Evolutionary conservation across 2,113 vertebrate genomes (phyloP), one percentile per base, ranked within the genome.

Genomic region (Pangasianodon hypophthalmus): DNA sequence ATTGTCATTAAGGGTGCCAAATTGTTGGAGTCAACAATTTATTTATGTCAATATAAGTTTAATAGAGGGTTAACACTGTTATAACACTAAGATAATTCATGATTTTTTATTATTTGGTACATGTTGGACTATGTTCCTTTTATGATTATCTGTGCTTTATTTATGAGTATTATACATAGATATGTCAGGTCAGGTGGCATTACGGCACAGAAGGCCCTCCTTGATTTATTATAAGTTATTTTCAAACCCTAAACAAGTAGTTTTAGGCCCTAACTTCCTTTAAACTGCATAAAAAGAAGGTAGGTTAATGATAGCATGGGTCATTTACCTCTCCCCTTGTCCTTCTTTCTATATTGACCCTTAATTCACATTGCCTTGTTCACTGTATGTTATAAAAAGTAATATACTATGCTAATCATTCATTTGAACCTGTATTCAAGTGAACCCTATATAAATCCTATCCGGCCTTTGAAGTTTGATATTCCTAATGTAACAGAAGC

Each of bases 401-500:
- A 4, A 18, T 75, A 41, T 87, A 32, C 64, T n/a, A 19, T 50
- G 4, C 6, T 13, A 82, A 26, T 48, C 10, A 64, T 18, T 21
- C 4, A 75, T 24, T 79, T 79, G 4, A 44, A 75, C 7, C 2
- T 24, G 75, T 46, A 41, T 41, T 5, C 4, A 54, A 7, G 26
- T 81, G 6, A 50, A 48, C 44, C 29, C 46, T 54, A 3, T 77
- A 80, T 29, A 50, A 48, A 50, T 50, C 46, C 26, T 80, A 6
- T 2, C 21, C 18, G 37, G 62, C 6, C 14, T 54, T 56, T 84
- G 54, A 86, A 46, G 77, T 37, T 46, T 71, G 79, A 54, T 64
- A n/a, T 32, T 86, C 8, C 26, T 84, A 62, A 87, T 62, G 44
- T 58, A 11, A 37, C 46, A 86, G 52, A 89, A 91, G 69, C 7